Percentiles rank a stretch among this genome's conserved stretches.
These are phyloP conservation scores for Spodoptera litura DNA, from an alignment of 1,140 invertebrate genomes.

Conservation along the genomic window DNA sequence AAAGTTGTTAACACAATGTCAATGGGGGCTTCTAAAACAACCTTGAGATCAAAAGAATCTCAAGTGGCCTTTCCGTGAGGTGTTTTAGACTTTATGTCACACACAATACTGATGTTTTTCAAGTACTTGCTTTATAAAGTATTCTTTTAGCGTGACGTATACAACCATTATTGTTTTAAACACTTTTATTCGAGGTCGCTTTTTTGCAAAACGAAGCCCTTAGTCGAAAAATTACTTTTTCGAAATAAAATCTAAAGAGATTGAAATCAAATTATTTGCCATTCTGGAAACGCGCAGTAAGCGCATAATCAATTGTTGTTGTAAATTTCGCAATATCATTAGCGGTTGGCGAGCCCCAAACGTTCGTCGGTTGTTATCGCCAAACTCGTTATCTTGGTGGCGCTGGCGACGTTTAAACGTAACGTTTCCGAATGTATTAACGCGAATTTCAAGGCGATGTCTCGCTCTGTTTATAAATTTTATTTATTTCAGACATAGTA, in stretches of 20 bases:
- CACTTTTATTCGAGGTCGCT: too few species aligned
- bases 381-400: conserved; percentile 33
- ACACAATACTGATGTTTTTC: conserved; percentile 10
- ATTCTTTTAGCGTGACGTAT: not conserved
- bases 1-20: conserved; percentile 10
- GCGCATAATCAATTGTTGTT: conserved; percentile 29
- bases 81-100: conserved; percentile 11
- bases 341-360: conserved; percentile 46
- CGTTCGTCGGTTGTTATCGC: conserved; percentile 44
- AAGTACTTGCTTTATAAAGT: not conserved
- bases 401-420: conserved; percentile 38
- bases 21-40: not conserved
- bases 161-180: too few species aligned
- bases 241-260: not conserved
- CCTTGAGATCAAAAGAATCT: conserved; percentile 15
- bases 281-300: conserved; percentile 12
- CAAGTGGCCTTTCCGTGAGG: not conserved
- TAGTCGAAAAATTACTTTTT: too few species aligned
- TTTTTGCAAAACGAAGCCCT: too few species aligned
- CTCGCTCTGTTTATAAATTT: conserved; percentile 37
- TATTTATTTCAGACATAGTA: conserved; percentile 23
- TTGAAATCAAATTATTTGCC: conserved; percentile 15
- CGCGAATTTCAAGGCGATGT: conserved; percentile 41
- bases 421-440: conserved; percentile 41
- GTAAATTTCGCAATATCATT: conserved; percentile 50